phyloP scores from a whole-genome alignment of 2,888 invertebrate species.

The Lasioglossum malachurum region DNA sequence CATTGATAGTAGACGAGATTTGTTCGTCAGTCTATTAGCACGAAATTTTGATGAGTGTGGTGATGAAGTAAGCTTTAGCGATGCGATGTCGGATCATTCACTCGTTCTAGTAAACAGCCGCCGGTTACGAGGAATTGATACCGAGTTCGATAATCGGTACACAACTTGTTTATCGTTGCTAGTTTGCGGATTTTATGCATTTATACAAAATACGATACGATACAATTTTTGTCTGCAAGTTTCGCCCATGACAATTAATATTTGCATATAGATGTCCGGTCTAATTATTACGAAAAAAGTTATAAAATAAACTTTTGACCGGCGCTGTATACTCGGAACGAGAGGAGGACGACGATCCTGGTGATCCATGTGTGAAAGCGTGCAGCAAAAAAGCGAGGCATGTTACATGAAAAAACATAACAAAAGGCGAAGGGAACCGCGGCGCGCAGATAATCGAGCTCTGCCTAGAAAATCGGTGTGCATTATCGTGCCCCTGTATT shows the following conservation, averaged over 20 bases:
- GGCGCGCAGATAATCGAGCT: slow-evolving; percentile 52
- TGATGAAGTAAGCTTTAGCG: slow-evolving; percentile 56
- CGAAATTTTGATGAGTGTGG: slow-evolving; percentile 23
- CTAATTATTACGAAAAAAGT: not conserved
- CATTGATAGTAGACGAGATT: slow-evolving; percentile 37
- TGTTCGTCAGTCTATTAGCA: slow-evolving; percentile 39
- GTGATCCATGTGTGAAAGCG: slow-evolving; percentile 39
- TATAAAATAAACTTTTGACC: not conserved
- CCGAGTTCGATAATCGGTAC: not conserved
- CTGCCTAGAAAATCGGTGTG: slow-evolving; percentile 70
- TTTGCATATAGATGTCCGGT: not conserved
- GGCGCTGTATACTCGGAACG: slow-evolving; percentile 35
- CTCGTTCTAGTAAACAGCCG: slow-evolving; percentile 30
- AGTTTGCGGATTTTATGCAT: not conserved
- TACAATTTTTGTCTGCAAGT: not conserved
- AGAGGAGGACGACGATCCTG: slow-evolving; percentile 28
- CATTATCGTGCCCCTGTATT: slow-evolving; percentile 81
- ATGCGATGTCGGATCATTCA: slow-evolving; percentile 51
- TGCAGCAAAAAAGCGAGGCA: slow-evolving; percentile 69
- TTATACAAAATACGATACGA: not conserved
- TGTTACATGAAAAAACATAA: slow-evolving; percentile 5
- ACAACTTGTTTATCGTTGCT: not conserved
- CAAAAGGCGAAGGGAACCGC: slow-evolving; percentile 41
- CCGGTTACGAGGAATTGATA: slow-evolving; percentile 14
- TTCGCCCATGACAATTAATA: not conserved